These are phyloP conservation scores for Ochropleura plecta DNA, from an alignment of 2,888 invertebrate species.

Conservation along the genomic window DNA sequence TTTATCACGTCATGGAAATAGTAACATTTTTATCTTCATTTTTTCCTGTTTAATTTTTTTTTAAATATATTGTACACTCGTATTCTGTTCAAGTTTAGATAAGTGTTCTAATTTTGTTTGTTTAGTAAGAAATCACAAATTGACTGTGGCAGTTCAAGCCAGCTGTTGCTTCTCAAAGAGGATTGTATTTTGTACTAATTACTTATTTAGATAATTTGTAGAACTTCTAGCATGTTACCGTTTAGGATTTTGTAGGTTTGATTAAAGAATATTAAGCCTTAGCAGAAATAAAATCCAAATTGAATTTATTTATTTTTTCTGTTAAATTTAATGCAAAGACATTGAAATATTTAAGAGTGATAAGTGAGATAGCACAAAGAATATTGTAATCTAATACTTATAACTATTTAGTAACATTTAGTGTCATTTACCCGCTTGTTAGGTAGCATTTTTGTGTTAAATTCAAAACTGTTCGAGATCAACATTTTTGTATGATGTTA, in stretches of 20 bases:
- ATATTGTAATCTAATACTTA: no score
- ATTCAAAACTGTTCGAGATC: no score
- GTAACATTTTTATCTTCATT: conserved; percentile 22
- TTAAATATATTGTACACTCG: background rate
- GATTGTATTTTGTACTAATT: background rate
- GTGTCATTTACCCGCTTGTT: no score
- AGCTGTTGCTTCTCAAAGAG: no score
- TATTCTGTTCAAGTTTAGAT: background rate
- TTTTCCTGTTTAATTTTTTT: conserved; percentile 9
- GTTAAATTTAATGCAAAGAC: no score
- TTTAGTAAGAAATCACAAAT: background rate
- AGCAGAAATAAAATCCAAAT: background rate
- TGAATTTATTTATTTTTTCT: background rate
- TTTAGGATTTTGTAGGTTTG: no score
- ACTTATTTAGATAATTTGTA: background rate
- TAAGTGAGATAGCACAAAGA: no score
- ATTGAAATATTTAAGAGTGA: no score
- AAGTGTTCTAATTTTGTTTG: background rate
- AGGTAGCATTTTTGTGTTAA: no score
- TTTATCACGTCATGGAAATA: conserved; percentile 34
- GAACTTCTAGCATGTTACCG: background rate
- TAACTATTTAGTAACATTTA: no score
- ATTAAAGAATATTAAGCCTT: background rate
- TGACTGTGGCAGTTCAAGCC: no score
- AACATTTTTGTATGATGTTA: no score